A percentile compares a stretch with the other conserved stretches of the same genome.
phyloP scores from a whole-genome alignment of 2,797 vertebrate species.

The Ficedula albicollis region DNA sequence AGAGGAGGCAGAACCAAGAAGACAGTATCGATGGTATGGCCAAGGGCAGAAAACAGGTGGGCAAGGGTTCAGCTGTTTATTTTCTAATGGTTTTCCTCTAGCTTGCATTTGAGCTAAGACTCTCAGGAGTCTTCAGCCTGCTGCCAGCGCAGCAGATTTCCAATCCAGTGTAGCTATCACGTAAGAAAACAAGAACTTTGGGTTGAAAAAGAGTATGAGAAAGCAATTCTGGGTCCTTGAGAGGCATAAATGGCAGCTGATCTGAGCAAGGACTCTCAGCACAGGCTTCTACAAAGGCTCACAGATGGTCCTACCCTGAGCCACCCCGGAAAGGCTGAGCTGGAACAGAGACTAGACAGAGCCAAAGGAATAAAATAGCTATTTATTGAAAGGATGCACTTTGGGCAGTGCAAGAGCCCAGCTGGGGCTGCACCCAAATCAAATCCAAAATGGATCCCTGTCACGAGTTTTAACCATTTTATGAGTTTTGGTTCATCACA shows the following conservation, averaged over 20 bases:
- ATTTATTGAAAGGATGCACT: too few relatives aligned
- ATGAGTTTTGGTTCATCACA: too few relatives aligned
- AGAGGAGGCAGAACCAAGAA: background rate
- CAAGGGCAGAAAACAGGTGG: background rate
- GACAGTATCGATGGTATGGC: background rate
- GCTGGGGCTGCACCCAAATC: too few relatives aligned
- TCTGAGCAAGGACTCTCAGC: background rate
- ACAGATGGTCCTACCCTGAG: conserved; percentile 11
- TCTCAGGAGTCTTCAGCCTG: background rate
- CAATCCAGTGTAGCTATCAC: background rate
- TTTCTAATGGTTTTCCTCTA: background rate
- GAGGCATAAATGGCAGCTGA: background rate
- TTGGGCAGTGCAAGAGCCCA: too few relatives aligned
- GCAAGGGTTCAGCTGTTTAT: background rate
- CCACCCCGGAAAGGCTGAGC: background rate
- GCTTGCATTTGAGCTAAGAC: background rate
- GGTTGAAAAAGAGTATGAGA: background rate
- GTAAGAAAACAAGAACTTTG: background rate
- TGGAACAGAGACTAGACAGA: too few relatives aligned
- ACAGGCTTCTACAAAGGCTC: background rate
- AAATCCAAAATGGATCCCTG: too few relatives aligned
- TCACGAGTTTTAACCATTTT: too few relatives aligned
- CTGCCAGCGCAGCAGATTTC: background rate
- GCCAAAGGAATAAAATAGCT: too few relatives aligned
- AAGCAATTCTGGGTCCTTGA: background rate